Conservation (phyloP, 1,140 invertebrate species). For the Popillia japonica region DNA sequence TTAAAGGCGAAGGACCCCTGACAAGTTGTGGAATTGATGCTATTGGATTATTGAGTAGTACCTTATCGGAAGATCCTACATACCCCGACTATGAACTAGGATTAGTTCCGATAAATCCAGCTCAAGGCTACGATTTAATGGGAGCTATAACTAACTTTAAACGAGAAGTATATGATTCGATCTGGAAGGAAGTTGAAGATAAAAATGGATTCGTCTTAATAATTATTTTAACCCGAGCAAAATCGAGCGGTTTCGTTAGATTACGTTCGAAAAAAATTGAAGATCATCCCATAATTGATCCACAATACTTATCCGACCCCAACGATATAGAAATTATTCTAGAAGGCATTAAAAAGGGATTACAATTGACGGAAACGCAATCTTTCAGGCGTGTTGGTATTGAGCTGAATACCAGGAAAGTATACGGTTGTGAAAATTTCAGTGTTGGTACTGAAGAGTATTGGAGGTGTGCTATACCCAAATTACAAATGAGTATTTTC, state of each 20-base stretch:
- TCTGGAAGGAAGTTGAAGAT: slow-evolving; percentile 57
- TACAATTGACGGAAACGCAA: slow-evolving; percentile 45
- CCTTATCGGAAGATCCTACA: slow-evolving; percentile 44
- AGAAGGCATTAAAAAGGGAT: slow-evolving; percentile 45
- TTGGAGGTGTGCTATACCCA: slow-evolving; percentile 65
- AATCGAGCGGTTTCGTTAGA: slow-evolving; percentile 74
- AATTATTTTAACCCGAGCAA: slow-evolving; percentile 77
- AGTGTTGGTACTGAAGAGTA: slow-evolving; percentile 48
- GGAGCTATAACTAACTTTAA: slow-evolving; percentile 42
- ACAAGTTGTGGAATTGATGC: slow-evolving; percentile 2
- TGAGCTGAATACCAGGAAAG: slow-evolving; percentile 41
- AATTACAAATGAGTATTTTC: slow-evolving; percentile 66
- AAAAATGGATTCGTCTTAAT: slow-evolving; percentile 72
- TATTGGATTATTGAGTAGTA: not conserved
- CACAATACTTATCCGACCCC: slow-evolving; percentile 67
- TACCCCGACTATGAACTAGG: slow-evolving; percentile 69
- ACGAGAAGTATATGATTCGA: slow-evolving; percentile 52
- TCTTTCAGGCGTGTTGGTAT: slow-evolving; percentile 46
- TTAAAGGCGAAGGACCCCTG: slow-evolving; percentile 18
- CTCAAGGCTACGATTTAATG: slow-evolving; percentile 1
- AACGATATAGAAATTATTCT: slow-evolving; percentile 55
- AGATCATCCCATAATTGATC: slow-evolving; percentile 72
- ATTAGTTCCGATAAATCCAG: slow-evolving; percentile 58
- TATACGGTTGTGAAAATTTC: slow-evolving; percentile 46
- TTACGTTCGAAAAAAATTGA: slow-evolving; percentile 76